Percentiles rank a stretch among this genome's conserved stretches.
Conservation (phyloP, 2,888 invertebrate species). For the Nomada fabriciana region DNA sequence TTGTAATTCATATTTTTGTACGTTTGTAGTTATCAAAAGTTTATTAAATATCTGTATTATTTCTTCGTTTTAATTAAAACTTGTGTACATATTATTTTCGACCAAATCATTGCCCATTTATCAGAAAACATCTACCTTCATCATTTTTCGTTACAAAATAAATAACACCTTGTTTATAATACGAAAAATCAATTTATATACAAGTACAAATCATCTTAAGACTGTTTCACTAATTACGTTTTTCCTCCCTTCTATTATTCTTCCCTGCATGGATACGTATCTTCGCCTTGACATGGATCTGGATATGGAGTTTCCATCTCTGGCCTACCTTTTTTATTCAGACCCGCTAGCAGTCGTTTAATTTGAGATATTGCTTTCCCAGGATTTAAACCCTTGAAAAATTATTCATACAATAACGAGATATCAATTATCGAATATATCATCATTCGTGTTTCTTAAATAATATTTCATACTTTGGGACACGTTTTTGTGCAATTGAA, state of each 20-base stretch:
- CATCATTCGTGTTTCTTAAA: background rate
- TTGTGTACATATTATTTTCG: background rate
- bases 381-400: conserved; percentile 93
- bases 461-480: conserved; percentile 87
- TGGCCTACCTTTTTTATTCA: conserved; percentile 91
- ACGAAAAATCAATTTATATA: conserved; percentile 47
- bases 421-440: background rate
- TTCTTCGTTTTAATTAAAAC: background rate
- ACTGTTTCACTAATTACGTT: conserved; percentile 30
- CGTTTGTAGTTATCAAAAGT: conserved; percentile 19
- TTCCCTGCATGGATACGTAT: conserved; percentile 45
- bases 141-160: conserved; percentile 27
- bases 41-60: conserved; percentile 7
- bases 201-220: conserved; percentile 37
- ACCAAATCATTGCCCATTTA: background rate
- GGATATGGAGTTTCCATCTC: conserved; percentile 89
- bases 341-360: conserved; percentile 94
- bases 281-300: conserved; percentile 68
- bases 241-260: conserved; percentile 26
- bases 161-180: conserved; percentile 18
- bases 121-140: background rate
- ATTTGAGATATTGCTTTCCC: conserved; percentile 97
- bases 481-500: conserved; percentile 92
- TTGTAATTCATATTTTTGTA: conserved; percentile 28
- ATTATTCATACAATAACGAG: background rate